These are phyloP conservation scores for Alces alces DNA, from an alignment of 2,113 vertebrate genomes.

Conservation along the genomic window DNA sequence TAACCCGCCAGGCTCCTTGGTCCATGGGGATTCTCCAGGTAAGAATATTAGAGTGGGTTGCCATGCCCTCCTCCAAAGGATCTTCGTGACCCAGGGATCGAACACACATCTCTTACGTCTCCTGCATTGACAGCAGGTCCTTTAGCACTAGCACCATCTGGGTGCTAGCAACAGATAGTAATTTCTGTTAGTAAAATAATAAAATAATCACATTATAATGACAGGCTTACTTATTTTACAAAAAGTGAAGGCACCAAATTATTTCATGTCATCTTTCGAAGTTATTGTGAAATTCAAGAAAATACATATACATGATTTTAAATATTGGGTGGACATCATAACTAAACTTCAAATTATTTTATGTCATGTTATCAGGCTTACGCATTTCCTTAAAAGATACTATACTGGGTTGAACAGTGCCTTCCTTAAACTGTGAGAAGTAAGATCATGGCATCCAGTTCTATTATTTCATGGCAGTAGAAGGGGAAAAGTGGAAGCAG, in stretches of 20 bases:
- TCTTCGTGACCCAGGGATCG: background rate
- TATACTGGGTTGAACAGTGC: background rate
- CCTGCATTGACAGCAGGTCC: background rate
- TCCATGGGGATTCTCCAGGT: background rate
- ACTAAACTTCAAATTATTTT: background rate
- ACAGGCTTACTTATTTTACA: background rate
- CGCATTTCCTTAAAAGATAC: background rate
- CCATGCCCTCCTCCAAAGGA: background rate
- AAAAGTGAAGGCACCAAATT: background rate
- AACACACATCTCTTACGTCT: background rate
- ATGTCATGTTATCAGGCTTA: background rate
- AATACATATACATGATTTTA: background rate
- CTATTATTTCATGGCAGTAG: background rate
- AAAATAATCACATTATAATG: background rate
- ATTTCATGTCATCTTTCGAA: background rate
- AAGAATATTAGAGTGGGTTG: background rate
- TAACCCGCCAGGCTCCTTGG: background rate
- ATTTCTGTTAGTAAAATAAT: background rate
- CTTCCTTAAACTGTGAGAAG: background rate
- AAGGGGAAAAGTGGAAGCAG: background rate
- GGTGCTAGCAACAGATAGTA: background rate
- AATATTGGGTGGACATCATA: background rate
- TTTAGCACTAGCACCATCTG: background rate
- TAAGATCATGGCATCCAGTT: background rate
- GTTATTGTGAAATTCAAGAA: background rate